Conservation (phyloP, 2,888 invertebrate genomes). For the Drosophila affinis region DNA sequence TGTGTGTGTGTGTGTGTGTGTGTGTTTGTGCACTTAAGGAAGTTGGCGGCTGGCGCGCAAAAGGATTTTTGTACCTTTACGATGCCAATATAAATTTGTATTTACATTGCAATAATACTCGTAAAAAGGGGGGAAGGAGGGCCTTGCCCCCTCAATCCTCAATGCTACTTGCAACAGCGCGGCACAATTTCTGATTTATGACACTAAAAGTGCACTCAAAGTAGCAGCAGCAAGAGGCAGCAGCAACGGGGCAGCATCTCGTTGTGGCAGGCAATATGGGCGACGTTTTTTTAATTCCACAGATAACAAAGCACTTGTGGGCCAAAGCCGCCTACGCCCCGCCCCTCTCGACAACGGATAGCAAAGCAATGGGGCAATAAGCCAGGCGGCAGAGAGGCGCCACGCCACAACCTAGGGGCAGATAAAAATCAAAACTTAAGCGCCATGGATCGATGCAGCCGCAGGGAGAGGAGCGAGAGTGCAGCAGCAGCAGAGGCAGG, state of each 20-base stretch:
- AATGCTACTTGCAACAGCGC: constrained; percentile 26
- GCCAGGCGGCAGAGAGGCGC: constrained; percentile 36
- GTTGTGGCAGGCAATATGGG: constrained; percentile 63
- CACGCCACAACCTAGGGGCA: constrained; percentile 15
- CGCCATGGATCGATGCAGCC: constrained; percentile 42
- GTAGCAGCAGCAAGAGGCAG: constrained; percentile 16
- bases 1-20: constrained; percentile 2
- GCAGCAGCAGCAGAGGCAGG: not conserved
- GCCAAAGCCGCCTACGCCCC: constrained; percentile 45
- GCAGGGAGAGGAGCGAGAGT: not conserved
- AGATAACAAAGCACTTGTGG: constrained; percentile 73
- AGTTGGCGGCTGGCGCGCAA: constrained; percentile 45
- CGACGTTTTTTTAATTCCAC: constrained; percentile 74
- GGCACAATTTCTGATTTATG: constrained; percentile 74
- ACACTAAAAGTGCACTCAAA: constrained; percentile 78
- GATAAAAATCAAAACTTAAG: constrained; percentile 79
- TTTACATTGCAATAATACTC: constrained; percentile 77
- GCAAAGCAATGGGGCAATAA: constrained; percentile 64
- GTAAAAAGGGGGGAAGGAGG: not conserved
- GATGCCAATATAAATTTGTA: constrained; percentile 81
- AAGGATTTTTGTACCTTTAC: constrained; percentile 77
- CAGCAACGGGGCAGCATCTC: constrained; percentile 18
- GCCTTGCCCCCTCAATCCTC: no score
- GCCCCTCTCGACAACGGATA: constrained; percentile 41
- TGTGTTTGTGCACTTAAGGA: constrained; percentile 53